Conservation (phyloP, 2,113 vertebrate species). For the Riparia riparia region DNA sequence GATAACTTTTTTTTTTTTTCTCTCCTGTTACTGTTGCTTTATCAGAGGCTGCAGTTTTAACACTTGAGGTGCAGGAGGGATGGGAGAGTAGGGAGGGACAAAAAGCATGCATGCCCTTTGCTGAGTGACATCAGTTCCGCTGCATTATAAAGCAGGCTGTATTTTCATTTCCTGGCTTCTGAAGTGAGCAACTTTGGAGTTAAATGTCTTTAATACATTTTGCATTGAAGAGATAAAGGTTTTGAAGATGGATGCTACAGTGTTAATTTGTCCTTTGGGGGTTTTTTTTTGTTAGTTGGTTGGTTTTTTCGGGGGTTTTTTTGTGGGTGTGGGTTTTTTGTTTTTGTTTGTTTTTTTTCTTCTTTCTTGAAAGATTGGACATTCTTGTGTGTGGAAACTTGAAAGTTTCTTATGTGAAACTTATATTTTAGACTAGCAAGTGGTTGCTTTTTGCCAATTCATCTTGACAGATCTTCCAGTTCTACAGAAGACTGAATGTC, state of each 20-base stretch:
- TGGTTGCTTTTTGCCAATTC: background rate
- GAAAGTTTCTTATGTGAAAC: background rate
- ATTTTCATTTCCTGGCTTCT: background rate
- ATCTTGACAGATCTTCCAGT: background rate
- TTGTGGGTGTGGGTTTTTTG: too few species aligned
- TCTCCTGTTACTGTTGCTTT: background rate
- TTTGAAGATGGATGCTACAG: background rate
- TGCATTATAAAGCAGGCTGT: background rate
- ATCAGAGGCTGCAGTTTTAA: background rate
- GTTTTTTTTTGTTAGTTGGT: too few species aligned
- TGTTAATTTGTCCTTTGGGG: background rate
- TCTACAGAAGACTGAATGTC: background rate
- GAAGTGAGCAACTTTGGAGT: background rate
- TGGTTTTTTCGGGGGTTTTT: too few species aligned
- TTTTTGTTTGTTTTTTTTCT: background rate
- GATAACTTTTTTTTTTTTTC: background rate
- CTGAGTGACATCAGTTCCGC: background rate
- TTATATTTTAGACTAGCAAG: background rate
- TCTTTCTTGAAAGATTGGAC: background rate
- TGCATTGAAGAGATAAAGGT: background rate
- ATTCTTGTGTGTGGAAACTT: background rate
- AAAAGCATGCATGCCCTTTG: rapidly evolving
- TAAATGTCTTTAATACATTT: background rate
- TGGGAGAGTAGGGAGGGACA: background rate
- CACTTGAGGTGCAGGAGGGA: background rate